These are phyloP conservation scores for Pheosia tremula DNA, from an alignment of 2,888 invertebrate species.

Conservation along the genomic window DNA sequence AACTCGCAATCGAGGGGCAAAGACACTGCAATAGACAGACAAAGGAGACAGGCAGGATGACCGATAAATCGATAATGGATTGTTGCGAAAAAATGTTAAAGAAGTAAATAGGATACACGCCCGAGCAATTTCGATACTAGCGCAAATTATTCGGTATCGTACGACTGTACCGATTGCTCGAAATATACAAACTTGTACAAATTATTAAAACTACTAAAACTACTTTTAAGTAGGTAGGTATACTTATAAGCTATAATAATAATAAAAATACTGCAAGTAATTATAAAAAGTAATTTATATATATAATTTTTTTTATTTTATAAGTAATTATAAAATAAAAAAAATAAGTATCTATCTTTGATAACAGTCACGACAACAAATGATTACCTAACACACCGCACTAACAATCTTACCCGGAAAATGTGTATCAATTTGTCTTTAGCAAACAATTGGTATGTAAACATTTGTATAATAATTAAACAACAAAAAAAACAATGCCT, in stretches of 20 bases:
- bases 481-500: neutral
- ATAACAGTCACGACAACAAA: too few species aligned
- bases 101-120: slow-evolving; percentile 3
- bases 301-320: too few species aligned
- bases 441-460: neutral
- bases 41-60: neutral
- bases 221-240: too few species aligned
- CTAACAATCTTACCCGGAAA: neutral
- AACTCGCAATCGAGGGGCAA: neutral
- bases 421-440: neutral
- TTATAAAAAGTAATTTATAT: too few species aligned
- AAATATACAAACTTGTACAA: too few species aligned
- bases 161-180: too few species aligned
- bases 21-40: neutral
- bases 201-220: too few species aligned
- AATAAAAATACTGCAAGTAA: too few species aligned
- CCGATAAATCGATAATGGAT: neutral
- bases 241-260: too few species aligned
- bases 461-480: neutral
- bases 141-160: neutral
- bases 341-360: too few species aligned
- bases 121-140: neutral
- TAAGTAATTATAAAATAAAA: too few species aligned
- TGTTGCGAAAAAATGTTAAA: slow-evolving; percentile 1
- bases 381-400: neutral